Evolutionary conservation across 2,113 vertebrate species (phyloP).

Genomic region (Saimiri boliviensis): DNA sequence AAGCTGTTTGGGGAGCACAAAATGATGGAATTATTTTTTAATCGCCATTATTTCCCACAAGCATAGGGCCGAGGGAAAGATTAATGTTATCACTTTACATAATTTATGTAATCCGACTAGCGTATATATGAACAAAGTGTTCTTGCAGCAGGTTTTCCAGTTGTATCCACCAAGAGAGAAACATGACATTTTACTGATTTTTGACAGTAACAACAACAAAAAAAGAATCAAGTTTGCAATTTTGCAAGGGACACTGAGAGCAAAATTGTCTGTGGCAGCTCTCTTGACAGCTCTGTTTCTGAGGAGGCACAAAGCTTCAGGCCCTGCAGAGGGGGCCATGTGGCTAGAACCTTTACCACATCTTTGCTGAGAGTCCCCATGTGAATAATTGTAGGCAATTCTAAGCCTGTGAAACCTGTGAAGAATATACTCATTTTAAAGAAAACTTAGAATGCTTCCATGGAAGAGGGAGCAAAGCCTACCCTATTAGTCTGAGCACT

Average conservation of each 20-base stretch:
- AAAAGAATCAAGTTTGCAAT: neutral
- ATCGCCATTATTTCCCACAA: neutral
- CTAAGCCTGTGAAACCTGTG: neutral
- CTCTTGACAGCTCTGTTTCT: constrained; percentile 15
- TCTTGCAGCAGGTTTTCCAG: neutral
- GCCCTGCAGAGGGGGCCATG: neutral
- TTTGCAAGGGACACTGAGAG: neutral
- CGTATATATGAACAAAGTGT: neutral
- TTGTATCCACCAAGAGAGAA: neutral
- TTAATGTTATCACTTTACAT: neutral
- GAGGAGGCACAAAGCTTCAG: neutral
- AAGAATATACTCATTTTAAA: constrained; percentile 17
- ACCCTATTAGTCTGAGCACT: constrained; percentile 7
- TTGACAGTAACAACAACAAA: neutral
- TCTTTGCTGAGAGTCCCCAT: constrained; percentile 37
- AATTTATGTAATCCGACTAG: neutral
- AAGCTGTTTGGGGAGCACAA: neutral
- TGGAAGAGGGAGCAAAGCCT: neutral
- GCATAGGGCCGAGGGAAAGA: neutral
- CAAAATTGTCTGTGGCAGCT: neutral
- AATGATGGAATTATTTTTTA: neutral
- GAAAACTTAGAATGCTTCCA: neutral
- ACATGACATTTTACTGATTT: neutral
- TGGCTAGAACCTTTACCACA: neutral
- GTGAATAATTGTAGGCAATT: constrained; percentile 46